A percentile compares a stretch with the other conserved stretches of the same genome.
phyloP scores from a whole-genome alignment of 2,797 vertebrate genomes.

The Stomatorhinus walkeri region DNA sequence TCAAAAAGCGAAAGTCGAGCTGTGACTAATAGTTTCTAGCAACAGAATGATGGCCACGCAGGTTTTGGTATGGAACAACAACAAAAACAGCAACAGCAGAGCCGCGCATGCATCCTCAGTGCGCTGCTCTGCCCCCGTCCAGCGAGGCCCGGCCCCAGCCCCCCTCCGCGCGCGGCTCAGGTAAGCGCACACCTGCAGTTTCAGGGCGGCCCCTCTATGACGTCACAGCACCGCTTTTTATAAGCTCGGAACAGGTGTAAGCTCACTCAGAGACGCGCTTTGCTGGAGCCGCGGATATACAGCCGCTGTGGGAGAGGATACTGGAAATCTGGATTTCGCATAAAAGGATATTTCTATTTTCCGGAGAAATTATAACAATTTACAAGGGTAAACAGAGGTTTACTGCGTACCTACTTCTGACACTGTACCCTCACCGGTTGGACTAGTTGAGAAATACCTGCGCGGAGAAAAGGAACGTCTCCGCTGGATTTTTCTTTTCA shows the following conservation, averaged over 20 bases:
- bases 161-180: not conserved
- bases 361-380: not conserved
- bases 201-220: conserved; percentile 8
- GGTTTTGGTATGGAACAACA: not conserved
- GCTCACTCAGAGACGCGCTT: not conserved
- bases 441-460: not conserved
- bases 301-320: not conserved
- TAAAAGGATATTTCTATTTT: not conserved
- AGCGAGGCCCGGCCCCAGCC: not conserved
- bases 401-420: not conserved
- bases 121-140: not conserved
- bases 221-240: not conserved
- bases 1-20: not conserved
- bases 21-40: conserved; percentile 25
- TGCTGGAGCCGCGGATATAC: not conserved
- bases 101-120: not conserved
- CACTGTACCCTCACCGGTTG: not conserved
- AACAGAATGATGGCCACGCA: not conserved
- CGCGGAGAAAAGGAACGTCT: not conserved
- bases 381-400: not conserved
- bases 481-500: not conserved
- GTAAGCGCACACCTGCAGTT: conserved; percentile 21
- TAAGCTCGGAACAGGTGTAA: not conserved
- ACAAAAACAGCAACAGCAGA: not conserved
- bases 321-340: not conserved